Evolutionary conservation across 2,797 vertebrate genomes (phyloP).

Genomic region (Syndactyla subalaris): DNA sequence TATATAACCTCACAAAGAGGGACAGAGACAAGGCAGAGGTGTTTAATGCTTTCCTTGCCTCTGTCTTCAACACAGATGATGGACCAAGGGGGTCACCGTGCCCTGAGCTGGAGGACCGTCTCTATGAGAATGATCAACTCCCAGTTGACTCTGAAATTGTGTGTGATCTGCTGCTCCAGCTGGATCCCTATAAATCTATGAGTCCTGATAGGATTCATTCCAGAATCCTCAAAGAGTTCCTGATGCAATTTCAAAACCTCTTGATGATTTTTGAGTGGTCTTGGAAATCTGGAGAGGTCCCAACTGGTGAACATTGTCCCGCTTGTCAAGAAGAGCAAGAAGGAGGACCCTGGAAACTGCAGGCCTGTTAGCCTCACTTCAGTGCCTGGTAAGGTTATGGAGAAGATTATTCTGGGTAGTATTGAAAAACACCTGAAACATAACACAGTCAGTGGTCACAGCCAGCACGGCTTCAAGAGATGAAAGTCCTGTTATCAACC

Average conservation of each 20-base stretch:
- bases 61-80: background rate
- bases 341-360: background rate
- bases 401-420: background rate
- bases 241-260: background rate
- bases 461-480: background rate
- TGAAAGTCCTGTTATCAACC: background rate
- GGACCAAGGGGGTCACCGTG: background rate
- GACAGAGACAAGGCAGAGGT: background rate
- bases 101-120: background rate
- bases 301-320: background rate
- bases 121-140: background rate
- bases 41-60: background rate
- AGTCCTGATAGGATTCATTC: background rate
- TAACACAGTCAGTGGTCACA: background rate
- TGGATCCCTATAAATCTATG: background rate
- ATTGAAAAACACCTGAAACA: background rate
- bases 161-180: background rate
- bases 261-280: background rate
- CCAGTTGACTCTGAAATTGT: background rate
- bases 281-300: background rate
- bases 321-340: background rate
- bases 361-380: background rate
- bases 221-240: background rate
- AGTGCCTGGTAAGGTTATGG: background rate
- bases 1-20: background rate